Conservation (phyloP, 2,888 invertebrate species). For the Micoletzkya japonica region DNA sequence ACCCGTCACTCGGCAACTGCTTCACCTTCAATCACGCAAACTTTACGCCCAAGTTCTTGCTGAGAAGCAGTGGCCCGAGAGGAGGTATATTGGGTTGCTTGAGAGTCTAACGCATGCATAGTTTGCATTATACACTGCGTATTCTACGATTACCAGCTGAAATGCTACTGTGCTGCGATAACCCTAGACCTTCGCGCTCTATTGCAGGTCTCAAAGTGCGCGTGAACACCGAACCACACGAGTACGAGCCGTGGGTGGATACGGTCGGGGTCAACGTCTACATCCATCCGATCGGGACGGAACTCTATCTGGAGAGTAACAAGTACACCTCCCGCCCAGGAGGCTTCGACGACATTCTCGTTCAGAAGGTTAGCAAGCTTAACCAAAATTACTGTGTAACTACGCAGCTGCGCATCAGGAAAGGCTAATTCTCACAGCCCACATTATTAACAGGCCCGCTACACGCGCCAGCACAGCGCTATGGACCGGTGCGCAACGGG, state of each 20-base stretch:
- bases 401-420: neutral
- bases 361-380: constrained; percentile 4
- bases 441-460: neutral
- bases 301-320: constrained; percentile 17
- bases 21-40: constrained; percentile 28
- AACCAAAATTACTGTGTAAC: too few species aligned
- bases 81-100: neutral
- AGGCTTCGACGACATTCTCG: neutral
- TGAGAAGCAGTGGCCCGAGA: neutral
- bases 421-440: neutral
- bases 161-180: too few species aligned
- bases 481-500: neutral
- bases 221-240: neutral
- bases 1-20: constrained; percentile 27
- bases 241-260: constrained; percentile 25
- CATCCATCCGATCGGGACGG: constrained; percentile 17
- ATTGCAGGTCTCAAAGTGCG: constrained; percentile 2
- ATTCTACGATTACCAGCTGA: too few species aligned
- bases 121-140: too few species aligned
- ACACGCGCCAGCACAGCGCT: neutral
- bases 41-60: neutral
- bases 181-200: too few species aligned
- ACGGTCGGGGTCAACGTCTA: constrained; percentile 1
- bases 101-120: too few species aligned
- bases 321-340: neutral